Evolutionary conservation across 1,140 invertebrate genomes (phyloP), one percentile per base, ranked within the genome.

Genomic region (Drosophila pseudoananassae): DNA sequence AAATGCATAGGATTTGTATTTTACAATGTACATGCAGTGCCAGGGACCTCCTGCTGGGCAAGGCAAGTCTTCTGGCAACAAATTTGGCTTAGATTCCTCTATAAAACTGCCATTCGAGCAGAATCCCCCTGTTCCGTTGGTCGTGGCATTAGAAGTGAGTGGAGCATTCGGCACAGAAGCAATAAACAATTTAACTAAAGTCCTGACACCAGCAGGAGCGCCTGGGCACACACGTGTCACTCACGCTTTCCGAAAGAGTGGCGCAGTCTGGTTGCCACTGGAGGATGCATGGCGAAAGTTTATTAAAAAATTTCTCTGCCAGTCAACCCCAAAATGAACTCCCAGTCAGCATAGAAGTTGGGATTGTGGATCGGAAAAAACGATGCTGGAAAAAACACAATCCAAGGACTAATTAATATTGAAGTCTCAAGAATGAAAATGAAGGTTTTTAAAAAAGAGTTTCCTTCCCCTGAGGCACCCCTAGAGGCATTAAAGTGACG

Each of bases 121-220:
- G 47, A 4, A 14, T 23, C 9, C 23, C 23, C 31, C 25, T 45
- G n/a, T 51, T 64, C 36, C 7, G 14, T 55, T 38, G 9, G 51
- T 10, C 23, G 9, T 12, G 15, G 3, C 25, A 4, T 10, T 15
- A 49, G 12, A 3, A 15, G 29, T 43, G 43, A 59, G 45, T 40
- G 23, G 45, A 54, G 23, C 47, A 33, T 50, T 59, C 36, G 23
- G 46, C 14, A 60, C 8, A 25, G 65, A 55, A 71, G 7, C 54
- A 43, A 64, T 72, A 65, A 66, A 78, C 17, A 78, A 65, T 59
- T 56, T 56, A 58, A 33, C 57, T 56, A 53, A 71, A 72, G 38
- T 55, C 33, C 47, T 65, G 58, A 38, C 49, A 40, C 15, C 49
- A 45, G 50, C n/a, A 54, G 15, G 20, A 43, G 17, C 23, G 51